A percentile compares a stretch with the other conserved stretches of the same genome.
These are phyloP conservation scores for Manis javanica DNA, from an alignment of 2,797 vertebrate genomes.

Conservation along the genomic window DNA sequence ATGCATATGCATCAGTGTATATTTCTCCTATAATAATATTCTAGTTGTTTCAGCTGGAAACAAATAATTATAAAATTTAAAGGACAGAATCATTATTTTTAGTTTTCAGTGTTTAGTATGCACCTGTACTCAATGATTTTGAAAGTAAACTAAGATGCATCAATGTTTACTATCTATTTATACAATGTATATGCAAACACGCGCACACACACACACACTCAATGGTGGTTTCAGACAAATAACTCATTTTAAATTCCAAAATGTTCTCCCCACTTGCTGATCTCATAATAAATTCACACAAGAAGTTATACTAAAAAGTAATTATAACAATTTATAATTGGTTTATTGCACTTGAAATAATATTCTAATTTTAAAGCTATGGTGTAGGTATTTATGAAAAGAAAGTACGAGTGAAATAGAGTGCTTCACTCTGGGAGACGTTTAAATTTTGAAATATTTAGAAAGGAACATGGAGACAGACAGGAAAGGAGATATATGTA, in stretches of 20 bases:
- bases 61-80: background rate
- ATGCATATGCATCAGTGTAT: background rate
- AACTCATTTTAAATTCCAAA: background rate
- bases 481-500: background rate
- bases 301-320: slow-evolving; percentile 25
- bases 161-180: background rate
- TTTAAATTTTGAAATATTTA: slow-evolving; percentile 74
- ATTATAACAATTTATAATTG: slow-evolving; percentile 12
- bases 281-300: background rate
- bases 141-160: background rate
- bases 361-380: slow-evolving; percentile 71
- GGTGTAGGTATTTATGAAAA: slow-evolving; percentile 31
- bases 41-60: background rate
- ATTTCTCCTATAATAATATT: background rate
- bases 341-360: slow-evolving; percentile 66
- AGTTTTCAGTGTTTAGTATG: background rate
- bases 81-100: background rate
- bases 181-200: background rate
- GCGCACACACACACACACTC: background rate
- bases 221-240: background rate
- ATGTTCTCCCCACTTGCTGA: background rate
- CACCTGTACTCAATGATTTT: background rate
- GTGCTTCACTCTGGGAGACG: background rate
- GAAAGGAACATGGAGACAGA: background rate
- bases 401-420: background rate